Conservation (phyloP, 2,888 invertebrate genomes). For the Tipula unca region DNA sequence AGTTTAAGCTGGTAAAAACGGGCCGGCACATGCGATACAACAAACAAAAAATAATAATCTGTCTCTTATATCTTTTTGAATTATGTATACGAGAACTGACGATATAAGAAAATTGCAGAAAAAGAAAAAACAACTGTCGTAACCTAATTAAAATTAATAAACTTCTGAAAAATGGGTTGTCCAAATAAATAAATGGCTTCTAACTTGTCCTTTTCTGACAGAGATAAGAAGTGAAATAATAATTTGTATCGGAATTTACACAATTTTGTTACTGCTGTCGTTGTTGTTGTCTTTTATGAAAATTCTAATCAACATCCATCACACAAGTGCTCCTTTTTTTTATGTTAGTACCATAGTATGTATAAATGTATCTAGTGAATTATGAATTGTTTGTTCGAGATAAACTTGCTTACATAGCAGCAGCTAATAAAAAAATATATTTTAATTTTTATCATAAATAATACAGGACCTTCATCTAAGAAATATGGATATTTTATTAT, state of each 20-base stretch:
- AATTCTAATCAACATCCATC: too few relatives aligned
- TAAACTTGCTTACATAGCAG: too few relatives aligned
- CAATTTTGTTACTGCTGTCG: background rate
- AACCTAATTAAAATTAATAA: constrained; percentile 14
- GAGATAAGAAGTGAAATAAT: background rate
- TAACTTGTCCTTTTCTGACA: background rate
- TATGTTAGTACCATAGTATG: too few relatives aligned
- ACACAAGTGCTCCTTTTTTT: too few relatives aligned
- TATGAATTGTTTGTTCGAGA: too few relatives aligned
- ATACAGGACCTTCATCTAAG: too few relatives aligned
- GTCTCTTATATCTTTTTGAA: background rate
- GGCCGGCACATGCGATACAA: background rate
- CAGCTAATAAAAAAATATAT: too few relatives aligned
- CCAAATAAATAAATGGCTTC: background rate
- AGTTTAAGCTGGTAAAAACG: background rate
- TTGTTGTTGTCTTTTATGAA: background rate
- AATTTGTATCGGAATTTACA: background rate
- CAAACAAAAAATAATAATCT: background rate
- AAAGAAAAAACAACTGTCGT: background rate
- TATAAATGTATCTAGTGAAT: too few relatives aligned
- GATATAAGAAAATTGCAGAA: background rate
- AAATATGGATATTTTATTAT: too few relatives aligned
- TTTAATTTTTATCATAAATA: too few relatives aligned
- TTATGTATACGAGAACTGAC: background rate
- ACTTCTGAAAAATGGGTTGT: background rate